phyloP scores from a whole-genome alignment of 2,888 invertebrate species.

The Hirtodrosophila confusa region DNA sequence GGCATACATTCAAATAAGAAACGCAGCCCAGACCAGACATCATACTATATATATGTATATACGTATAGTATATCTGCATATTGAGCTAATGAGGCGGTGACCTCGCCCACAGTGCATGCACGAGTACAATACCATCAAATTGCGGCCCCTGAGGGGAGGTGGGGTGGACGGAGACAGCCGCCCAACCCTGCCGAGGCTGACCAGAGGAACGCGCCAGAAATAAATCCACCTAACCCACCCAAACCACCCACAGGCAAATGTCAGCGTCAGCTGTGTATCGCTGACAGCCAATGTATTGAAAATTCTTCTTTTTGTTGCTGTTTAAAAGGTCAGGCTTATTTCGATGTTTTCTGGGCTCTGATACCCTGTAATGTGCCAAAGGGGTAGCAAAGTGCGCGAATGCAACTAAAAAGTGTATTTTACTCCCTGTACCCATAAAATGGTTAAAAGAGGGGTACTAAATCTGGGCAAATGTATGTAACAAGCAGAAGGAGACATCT shows the following conservation, averaged over 20 bases:
- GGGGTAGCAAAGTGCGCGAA: too few species aligned
- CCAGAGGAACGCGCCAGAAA: slow-evolving; percentile 23
- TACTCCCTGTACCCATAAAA: too few species aligned
- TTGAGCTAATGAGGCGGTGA: slow-evolving; percentile 67
- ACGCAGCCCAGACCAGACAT: slow-evolving; percentile 17
- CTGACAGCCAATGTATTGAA: slow-evolving; percentile 19
- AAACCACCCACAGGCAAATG: neutral
- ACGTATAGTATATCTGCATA: slow-evolving; percentile 39
- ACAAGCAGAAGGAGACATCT: too few species aligned
- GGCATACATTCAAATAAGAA: slow-evolving; percentile 3
- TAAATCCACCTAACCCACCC: slow-evolving; percentile 21
- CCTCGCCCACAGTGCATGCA: slow-evolving; percentile 49
- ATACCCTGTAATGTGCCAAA: slow-evolving; percentile 7
- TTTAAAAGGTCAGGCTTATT: slow-evolving; percentile 63
- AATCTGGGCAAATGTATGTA: too few species aligned
- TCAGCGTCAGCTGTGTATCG: slow-evolving; percentile 28
- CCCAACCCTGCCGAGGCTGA: slow-evolving; percentile 33
- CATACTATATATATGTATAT: too few species aligned
- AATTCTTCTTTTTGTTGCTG: slow-evolving; percentile 16
- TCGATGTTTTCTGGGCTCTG: slow-evolving; percentile 11
- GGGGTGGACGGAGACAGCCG: slow-evolving; percentile 4
- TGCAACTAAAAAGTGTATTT: too few species aligned
- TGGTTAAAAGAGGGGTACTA: too few species aligned
- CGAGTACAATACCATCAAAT: slow-evolving; percentile 27
- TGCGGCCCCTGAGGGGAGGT: slow-evolving; percentile 30